phyloP scores from a whole-genome alignment of 2,888 invertebrate species.

The Petrophora chlorosata region DNA sequence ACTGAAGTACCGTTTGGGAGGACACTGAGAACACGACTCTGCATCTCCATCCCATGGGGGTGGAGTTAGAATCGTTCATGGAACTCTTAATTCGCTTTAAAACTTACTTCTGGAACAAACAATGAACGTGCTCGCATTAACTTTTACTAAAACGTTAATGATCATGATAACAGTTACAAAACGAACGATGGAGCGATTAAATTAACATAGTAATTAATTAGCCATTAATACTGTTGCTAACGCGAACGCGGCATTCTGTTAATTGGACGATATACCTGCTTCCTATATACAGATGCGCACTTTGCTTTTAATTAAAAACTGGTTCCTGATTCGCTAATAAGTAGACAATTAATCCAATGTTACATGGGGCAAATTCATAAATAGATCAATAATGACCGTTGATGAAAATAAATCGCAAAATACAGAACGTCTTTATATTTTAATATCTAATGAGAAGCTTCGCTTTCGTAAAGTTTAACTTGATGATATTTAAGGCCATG shows the following conservation, averaged over 20 bases:
- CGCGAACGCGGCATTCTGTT: neutral
- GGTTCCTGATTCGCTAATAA: no score
- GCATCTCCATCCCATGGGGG: no score
- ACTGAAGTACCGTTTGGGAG: slow-evolving; percentile 8
- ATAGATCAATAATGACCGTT: no score
- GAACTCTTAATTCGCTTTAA: neutral
- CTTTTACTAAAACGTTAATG: slow-evolving; percentile 9
- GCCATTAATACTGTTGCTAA: neutral
- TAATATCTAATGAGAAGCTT: no score
- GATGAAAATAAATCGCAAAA: no score
- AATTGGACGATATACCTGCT: no score
- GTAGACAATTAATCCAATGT: no score
- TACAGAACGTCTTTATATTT: no score
- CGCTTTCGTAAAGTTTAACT: no score
- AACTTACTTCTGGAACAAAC: slow-evolving; percentile 5
- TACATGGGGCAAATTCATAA: no score
- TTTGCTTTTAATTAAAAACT: no score
- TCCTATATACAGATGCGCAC: neutral
- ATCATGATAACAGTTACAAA: slow-evolving; percentile 10
- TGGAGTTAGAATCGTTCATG: neutral
- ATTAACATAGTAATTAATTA: neutral
- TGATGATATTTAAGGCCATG: no score
- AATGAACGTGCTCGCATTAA: slow-evolving; percentile 6
- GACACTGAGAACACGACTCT: neutral
- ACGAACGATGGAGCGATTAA: slow-evolving; percentile 3